These are phyloP conservation scores for Acrocera orbiculus DNA, from an alignment of 2,888 invertebrate genomes.

Conservation along the genomic window DNA sequence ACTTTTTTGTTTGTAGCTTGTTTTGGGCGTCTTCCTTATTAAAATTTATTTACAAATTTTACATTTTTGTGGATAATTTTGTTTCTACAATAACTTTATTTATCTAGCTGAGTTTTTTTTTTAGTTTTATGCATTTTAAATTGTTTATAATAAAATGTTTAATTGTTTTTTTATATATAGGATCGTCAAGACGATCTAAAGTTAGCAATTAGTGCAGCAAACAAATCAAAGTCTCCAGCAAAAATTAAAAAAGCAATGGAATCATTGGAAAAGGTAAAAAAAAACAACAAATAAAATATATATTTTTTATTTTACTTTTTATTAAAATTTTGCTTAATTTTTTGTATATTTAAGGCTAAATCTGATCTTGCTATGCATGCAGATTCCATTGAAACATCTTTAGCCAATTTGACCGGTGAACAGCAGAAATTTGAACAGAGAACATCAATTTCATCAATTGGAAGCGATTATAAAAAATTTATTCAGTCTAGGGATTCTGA, in stretches of 20 bases:
- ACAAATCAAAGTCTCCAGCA: slow-evolving; percentile 12
- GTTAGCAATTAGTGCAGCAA: slow-evolving; percentile 13
- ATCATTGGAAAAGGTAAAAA: slow-evolving; percentile 13
- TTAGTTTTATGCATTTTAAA: neutral
- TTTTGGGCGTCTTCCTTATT: no score
- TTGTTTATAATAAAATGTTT: no score
- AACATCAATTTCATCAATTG: neutral
- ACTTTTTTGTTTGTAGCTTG: no score
- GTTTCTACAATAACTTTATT: neutral
- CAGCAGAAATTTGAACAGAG: neutral
- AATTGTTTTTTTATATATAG: slow-evolving; percentile 7
- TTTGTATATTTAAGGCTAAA: slow-evolving; percentile 21
- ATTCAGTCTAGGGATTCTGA: slow-evolving; percentile 4
- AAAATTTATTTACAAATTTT: no score
- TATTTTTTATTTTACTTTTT: neutral
- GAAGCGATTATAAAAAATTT: slow-evolving; percentile 3
- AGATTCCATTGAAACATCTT: slow-evolving; percentile 25
- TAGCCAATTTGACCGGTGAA: slow-evolving; percentile 21
- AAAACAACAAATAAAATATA: neutral
- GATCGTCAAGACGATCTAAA: slow-evolving; percentile 15
- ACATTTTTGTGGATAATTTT: no score
- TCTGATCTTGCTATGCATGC: slow-evolving; percentile 26
- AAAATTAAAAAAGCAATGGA: slow-evolving; percentile 13
- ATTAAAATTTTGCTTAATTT: neutral
- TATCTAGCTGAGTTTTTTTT: slow-evolving; percentile 1